Conservation (phyloP, 2,888 invertebrate species). For the Eupithecia inturbata region DNA sequence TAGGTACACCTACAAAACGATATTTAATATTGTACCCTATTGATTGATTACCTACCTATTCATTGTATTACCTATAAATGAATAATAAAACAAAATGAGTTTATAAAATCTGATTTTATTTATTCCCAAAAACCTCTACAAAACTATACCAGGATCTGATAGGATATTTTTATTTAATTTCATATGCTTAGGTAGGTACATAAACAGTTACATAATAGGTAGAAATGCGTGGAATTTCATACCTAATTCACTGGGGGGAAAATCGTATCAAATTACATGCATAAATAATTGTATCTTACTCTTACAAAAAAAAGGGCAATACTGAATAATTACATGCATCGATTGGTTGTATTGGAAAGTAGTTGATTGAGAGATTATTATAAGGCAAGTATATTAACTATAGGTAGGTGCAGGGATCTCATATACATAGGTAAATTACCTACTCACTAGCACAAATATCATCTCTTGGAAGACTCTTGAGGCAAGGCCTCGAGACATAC, state of each 20-base stretch:
- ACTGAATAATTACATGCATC: background rate
- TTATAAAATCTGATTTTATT: conserved; percentile 74
- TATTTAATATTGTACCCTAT: background rate
- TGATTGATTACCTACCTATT: background rate
- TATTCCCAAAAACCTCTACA: conserved; percentile 81
- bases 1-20: background rate
- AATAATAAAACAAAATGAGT: conserved; percentile 51
- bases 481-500: background rate
- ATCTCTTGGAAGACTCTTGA: background rate
- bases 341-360: background rate
- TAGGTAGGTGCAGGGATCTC: background rate
- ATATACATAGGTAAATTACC: background rate
- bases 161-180: conserved; percentile 63
- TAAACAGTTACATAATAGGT: conserved; percentile 38
- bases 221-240: conserved; percentile 47
- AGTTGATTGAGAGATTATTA: background rate
- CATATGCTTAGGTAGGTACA: background rate
- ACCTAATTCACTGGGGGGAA: conserved; percentile 53
- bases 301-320: background rate
- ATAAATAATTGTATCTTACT: conserved; percentile 1
- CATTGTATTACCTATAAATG: conserved; percentile 11
- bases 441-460: background rate
- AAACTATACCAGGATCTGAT: conserved; percentile 79
- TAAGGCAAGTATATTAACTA: background rate
- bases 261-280: conserved; percentile 12